phyloP scores from a whole-genome alignment of 2,888 invertebrate species.

The Stegana nigrithorax region DNA sequence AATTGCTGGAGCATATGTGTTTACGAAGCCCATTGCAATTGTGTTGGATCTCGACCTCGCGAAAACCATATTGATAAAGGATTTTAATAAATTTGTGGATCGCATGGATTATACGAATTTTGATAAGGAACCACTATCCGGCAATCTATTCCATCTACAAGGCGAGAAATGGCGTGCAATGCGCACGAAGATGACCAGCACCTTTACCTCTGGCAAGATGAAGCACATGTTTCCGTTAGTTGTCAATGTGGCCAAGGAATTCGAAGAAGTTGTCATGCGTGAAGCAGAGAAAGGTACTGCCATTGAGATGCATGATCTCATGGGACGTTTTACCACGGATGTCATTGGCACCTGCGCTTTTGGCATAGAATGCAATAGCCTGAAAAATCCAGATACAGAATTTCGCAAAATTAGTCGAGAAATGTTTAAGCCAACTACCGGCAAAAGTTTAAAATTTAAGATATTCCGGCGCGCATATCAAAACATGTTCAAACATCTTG shows the following conservation, averaged over 20 bases:
- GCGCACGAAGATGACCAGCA: conserved; percentile 68
- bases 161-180: conserved; percentile 69
- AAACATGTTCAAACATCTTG: conserved; percentile 17
- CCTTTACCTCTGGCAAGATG: conserved; percentile 70
- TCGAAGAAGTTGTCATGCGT: conserved; percentile 32
- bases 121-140: conserved; percentile 58
- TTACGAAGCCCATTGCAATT: conserved; percentile 47
- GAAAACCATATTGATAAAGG: conserved; percentile 63
- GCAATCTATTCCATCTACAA: conserved; percentile 58
- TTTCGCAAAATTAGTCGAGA: conserved; percentile 54
- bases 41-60: conserved; percentile 58
- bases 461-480: conserved; percentile 40
- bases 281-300: conserved; percentile 10
- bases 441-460: conserved; percentile 33
- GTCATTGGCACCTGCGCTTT: conserved; percentile 70
- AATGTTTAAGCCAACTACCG: conserved; percentile 6
- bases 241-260: conserved; percentile 49
- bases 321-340: conserved; percentile 69
- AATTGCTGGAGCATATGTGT: conserved; percentile 54
- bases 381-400: conserved; percentile 63
- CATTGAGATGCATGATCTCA: conserved; percentile 67
- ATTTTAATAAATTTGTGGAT: conserved; percentile 65
- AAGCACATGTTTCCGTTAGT: conserved; percentile 69
- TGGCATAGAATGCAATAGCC: conserved; percentile 68
- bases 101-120: conserved; percentile 50